Evolutionary conservation across 2,113 vertebrate species (phyloP).

Genomic region (Pardalotus punctatus): DNA sequence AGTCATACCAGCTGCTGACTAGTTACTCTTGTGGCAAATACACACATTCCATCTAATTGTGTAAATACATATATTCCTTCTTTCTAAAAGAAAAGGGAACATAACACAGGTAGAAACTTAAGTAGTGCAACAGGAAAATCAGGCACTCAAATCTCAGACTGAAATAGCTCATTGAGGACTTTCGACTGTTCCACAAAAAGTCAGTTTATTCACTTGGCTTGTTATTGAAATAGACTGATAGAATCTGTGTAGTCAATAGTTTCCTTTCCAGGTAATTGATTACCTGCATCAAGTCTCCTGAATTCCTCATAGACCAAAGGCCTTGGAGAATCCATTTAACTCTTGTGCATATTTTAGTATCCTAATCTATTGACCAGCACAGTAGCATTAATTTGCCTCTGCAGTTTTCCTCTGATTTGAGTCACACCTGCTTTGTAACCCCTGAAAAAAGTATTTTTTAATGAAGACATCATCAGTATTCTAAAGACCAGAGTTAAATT

Average conservation of each 20-base stretch:
- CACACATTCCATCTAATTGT: neutral
- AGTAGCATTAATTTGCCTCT: neutral
- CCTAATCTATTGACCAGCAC: neutral
- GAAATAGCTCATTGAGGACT: neutral
- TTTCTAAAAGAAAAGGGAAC: neutral
- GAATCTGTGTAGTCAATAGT: slow-evolving; percentile 19
- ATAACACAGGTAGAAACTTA: neutral
- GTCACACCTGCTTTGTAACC: neutral
- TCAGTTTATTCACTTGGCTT: neutral
- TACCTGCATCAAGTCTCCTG: neutral
- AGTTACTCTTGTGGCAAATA: neutral
- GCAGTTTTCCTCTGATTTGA: neutral
- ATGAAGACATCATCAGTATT: neutral
- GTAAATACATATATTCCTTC: neutral
- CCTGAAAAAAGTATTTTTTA: neutral
- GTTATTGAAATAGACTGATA: slow-evolving; percentile 54
- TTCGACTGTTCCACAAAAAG: neutral
- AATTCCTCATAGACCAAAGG: neutral
- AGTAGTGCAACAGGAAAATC: neutral
- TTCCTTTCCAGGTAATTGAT: slow-evolving; percentile 10
- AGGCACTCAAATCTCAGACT: neutral
- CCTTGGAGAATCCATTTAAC: neutral
- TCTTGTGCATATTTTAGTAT: neutral
- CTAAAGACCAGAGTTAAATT: neutral
- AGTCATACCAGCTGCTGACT: neutral